These are phyloP conservation scores for Pseudanteris insignis DNA, from an alignment of 2,888 invertebrate genomes.

Conservation along the genomic window DNA sequence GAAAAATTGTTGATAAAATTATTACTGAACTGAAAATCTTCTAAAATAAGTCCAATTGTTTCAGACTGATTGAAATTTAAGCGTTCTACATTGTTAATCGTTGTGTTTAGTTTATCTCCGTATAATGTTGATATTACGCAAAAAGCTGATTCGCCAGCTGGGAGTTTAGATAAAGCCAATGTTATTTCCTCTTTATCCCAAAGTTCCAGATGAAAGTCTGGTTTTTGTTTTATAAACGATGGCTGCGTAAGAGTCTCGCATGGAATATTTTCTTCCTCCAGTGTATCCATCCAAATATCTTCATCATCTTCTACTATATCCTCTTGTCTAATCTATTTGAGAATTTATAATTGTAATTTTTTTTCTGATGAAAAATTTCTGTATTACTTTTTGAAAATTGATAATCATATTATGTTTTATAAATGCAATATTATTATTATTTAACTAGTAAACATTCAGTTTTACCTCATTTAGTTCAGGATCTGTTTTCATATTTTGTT, in stretches of 20 bases:
- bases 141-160: conserved; percentile 57
- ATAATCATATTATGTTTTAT: too few species aligned
- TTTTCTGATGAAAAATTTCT: too few species aligned
- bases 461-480: conserved; percentile 45
- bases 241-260: conserved; percentile 56
- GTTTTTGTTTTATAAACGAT: conserved; percentile 48
- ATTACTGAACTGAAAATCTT: conserved; percentile 38
- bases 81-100: conserved; percentile 48
- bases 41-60: conserved; percentile 35
- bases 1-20: too few species aligned
- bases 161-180: conserved; percentile 53
- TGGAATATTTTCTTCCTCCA: conserved; percentile 54
- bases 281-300: conserved; percentile 55
- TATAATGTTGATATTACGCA: conserved; percentile 51
- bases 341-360: too few species aligned
- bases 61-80: conserved; percentile 24
- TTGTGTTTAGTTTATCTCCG: conserved; percentile 49
- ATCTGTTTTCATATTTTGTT: conserved; percentile 34
- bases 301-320: conserved; percentile 44
- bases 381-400: too few species aligned
- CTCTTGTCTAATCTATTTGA: conserved; percentile 9
- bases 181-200: conserved; percentile 58
- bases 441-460: too few species aligned
- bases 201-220: conserved; percentile 52
- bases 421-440: too few species aligned